Evolutionary conservation across 2,888 invertebrate genomes (phyloP).

Genomic region (Dryobotodes eremita): DNA sequence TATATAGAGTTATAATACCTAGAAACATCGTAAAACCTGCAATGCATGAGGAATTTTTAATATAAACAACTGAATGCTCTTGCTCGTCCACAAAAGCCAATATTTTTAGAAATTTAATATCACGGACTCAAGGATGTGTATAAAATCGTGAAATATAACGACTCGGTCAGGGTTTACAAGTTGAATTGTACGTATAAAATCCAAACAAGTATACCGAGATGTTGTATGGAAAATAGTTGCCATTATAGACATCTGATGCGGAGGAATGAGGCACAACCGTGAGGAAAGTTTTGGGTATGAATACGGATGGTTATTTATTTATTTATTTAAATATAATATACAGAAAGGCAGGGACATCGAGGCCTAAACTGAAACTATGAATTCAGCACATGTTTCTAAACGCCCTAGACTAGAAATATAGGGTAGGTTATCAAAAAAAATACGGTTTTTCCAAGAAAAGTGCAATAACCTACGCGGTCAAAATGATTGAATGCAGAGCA

Average conservation of each 20-base stretch:
- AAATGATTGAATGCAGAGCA: no score
- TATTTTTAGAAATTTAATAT: conserved; percentile 56
- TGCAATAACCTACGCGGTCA: no score
- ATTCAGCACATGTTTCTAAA: no score
- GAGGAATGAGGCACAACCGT: not conserved
- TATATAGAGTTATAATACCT: not conserved
- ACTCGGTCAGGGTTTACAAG: conserved; percentile 30
- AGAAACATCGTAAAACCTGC: conserved; percentile 7
- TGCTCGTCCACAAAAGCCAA: conserved; percentile 25
- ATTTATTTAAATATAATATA: no score
- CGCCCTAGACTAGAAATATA: no score
- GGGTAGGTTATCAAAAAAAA: no score
- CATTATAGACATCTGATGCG: not conserved
- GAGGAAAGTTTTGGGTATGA: not conserved
- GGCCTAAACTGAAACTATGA: no score
- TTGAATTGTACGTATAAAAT: no score
- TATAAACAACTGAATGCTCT: conserved; percentile 40
- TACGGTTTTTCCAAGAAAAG: no score
- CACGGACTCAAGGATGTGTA: conserved; percentile 51
- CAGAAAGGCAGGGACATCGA: no score
- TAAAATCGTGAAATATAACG: conserved; percentile 38
- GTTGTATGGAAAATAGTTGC: not conserved
- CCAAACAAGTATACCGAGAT: not conserved
- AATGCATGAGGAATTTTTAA: conserved; percentile 37
- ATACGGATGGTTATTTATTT: not conserved